Evolutionary conservation across 2,888 invertebrate genomes (phyloP), one percentile per base, ranked within the genome.

Genomic region (Ichneumoninae sp.): DNA sequence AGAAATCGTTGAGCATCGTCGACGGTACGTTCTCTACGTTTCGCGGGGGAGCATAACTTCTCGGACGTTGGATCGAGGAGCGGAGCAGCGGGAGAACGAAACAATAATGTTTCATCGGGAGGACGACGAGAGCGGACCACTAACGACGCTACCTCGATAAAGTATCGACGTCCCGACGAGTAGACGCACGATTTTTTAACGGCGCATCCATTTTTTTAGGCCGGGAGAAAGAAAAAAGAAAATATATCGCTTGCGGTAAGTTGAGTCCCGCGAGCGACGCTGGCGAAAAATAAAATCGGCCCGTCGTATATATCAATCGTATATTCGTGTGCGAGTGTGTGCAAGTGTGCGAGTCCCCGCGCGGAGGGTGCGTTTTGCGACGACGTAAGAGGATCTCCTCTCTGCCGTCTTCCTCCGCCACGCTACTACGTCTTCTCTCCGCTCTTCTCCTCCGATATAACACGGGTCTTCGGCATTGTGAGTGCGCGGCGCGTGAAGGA

Each of bases 361-460:
- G 62, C 62, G 62, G 62, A 33, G 62, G 62, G 47, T 44, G 30
- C 57, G 75, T 26, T 57, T 83, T 50, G 54, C 62, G 75, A 71
- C 47, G 79, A 75, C 65, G 74, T 66, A 47, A 60, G 26, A 44
- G 47, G 30, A 44, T 60, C 26, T 47, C 65, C 72, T 71, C 70
- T 77, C 86, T 50, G 22, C 57, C 76, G 36, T 68, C 69, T 83
- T 74, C 81, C 84, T 83, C 81, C 82, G 72, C 77, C 86, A 76
- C 87, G 82, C 76, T 85, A 22, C 16, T 78, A 69, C 78, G 78
- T 70, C 69, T 50, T 86, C 86, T 85, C 82, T 81, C 84, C 84
- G 85, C 76, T 79, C 84, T 84, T 3, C 79, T 54, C 16, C 22
- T 66, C n/a, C 22, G 22, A 66, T 65, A 62, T 70, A 52, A 50